These are phyloP conservation scores for Brachylomia viminalis DNA, from an alignment of 2,888 invertebrate genomes.

Conservation along the genomic window DNA sequence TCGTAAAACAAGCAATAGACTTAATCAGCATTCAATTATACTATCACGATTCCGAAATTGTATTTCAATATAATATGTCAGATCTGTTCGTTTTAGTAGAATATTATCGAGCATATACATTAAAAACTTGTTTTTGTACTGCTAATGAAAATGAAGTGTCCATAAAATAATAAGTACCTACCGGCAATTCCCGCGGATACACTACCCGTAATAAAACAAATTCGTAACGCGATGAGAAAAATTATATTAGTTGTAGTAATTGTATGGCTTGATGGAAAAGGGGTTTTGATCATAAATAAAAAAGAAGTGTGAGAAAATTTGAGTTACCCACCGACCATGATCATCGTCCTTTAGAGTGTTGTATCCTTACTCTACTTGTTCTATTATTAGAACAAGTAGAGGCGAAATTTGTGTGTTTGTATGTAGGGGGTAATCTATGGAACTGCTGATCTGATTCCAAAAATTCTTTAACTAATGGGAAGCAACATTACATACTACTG, in stretches of 20 bases:
- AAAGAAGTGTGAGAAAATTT: background rate
- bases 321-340: background rate
- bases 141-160: conserved; percentile 56
- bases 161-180: conserved; percentile 59
- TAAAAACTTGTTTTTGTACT: conserved; percentile 59
- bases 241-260: conserved; percentile 25
- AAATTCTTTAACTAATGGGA: background rate
- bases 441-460: background rate
- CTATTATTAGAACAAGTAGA: no score
- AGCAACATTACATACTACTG: no score
- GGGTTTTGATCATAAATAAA: background rate
- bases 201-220: conserved; percentile 47
- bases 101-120: conserved; percentile 55
- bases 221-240: conserved; percentile 53
- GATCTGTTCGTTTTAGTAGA: conserved; percentile 57
- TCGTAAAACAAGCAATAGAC: conserved; percentile 67
- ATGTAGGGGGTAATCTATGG: background rate
- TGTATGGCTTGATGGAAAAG: conserved; percentile 10
- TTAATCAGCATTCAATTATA: conserved; percentile 68
- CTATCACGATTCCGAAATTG: conserved; percentile 63
- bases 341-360: background rate
- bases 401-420: background rate
- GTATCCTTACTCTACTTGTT: background rate
- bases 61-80: conserved; percentile 63
- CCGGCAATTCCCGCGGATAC: conserved; percentile 31